Percentiles rank a stretch among this genome's conserved stretches.
Conservation (phyloP, 2,888 invertebrate species). For the Hypercompe scribonia region DNA sequence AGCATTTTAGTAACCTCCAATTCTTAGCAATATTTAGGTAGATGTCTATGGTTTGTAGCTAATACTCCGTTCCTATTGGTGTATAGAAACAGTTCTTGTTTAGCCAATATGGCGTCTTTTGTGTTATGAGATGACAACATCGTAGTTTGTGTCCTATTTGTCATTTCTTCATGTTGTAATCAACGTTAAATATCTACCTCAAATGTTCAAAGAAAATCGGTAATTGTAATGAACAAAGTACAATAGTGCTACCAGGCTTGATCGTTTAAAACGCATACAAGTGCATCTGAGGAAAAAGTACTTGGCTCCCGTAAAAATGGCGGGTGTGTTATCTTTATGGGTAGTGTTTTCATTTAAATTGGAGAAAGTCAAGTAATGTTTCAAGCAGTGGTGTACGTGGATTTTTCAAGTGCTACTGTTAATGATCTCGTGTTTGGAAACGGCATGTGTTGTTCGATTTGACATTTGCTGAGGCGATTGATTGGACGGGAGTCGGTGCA, state of each 20-base stretch:
- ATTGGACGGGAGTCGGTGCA: conserved; percentile 70
- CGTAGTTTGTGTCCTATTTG: conserved; percentile 84
- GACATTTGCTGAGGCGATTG: conserved; percentile 73
- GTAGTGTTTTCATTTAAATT: conserved; percentile 82
- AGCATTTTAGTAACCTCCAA: background rate
- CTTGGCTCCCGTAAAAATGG: conserved; percentile 84
- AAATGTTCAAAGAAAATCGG: conserved; percentile 72
- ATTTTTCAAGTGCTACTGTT: conserved; percentile 48
- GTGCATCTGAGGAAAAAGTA: conserved; percentile 77
- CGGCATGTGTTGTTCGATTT: conserved; percentile 72
- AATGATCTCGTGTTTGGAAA: conserved; percentile 52
- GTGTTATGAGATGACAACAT: conserved; percentile 87
- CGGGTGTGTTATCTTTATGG: conserved; percentile 86
- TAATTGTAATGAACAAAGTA: conserved; percentile 64
- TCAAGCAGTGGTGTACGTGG: conserved; percentile 57
- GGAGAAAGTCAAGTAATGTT: conserved; percentile 68
- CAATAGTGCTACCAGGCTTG: conserved; percentile 58
- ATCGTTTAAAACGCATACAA: conserved; percentile 58
- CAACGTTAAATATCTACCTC: conserved; percentile 75
- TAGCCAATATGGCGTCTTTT: conserved; percentile 85
- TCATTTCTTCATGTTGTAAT: conserved; percentile 71
- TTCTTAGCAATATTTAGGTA: background rate
- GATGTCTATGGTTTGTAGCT: conserved; percentile 50
- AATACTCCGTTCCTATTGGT: conserved; percentile 40
- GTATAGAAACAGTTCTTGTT: conserved; percentile 59